Evolutionary conservation across 2,797 vertebrate genomes (phyloP), one percentile per base, ranked within the genome.

Genomic region (Lacerta agilis): DNA sequence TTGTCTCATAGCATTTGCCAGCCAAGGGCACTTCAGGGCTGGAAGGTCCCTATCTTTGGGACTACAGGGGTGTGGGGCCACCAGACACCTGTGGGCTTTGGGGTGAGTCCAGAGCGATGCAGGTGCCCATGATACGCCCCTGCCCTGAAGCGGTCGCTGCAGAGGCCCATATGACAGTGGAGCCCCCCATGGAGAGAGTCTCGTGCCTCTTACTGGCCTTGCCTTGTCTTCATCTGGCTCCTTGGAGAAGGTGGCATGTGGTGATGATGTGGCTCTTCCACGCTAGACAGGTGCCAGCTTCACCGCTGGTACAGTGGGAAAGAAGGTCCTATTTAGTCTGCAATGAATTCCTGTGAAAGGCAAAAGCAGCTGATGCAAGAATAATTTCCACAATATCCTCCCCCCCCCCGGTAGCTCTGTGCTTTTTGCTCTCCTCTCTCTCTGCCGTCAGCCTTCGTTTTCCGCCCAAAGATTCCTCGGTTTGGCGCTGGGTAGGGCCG

Each of bases 281-380:
- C 8, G 1, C 17, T 1, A 15, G 20, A n/a, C 23, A 23, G 20
- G 20, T 29, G 45, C 27, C 3, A 0, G 11, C 25, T 29, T 20
- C 55, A 33, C 15, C 17, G 3, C 7, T 69, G 85, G 64, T n/a
- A 15, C 11, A 9, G 58, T 38, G 43, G n/a, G 67, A 29, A 55
- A 23, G 33, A 64, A 38, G 15, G 13, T 55, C 49, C 49, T 38
- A 4, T 9, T 1, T 23, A 43, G 61, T 2, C 84, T 27, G 58
- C 1, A 3, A 25, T 9, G 5, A 18, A 23, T n/a, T 43, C 11
- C 8, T 2, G 7, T 8, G 8, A 55, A 49, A 55, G 64, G 43
- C 77, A 20, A 8, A 29, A 72, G 17, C 5, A 41, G 38, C 3
- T 0, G 18, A 27, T 23, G 36, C 36, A 5, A 1, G 43, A n/a